Conservation (phyloP, 1,140 invertebrate genomes). For the Tetramorium parvispinum region DNA sequence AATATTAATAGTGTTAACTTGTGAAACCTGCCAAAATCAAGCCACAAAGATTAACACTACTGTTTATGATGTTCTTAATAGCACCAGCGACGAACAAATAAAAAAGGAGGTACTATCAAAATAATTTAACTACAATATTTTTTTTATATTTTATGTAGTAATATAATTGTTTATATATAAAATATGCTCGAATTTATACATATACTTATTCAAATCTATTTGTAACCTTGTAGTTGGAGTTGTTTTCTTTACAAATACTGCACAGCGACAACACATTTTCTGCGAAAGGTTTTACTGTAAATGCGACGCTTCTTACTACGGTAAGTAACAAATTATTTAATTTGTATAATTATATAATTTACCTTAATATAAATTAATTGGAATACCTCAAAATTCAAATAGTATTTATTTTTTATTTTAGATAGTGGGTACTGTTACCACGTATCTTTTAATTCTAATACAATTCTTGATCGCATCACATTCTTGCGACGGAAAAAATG, state of each 20-base stretch:
- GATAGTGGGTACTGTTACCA: neutral
- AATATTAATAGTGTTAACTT: neutral
- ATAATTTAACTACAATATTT: neutral
- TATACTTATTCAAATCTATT: neutral
- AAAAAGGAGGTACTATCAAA: neutral
- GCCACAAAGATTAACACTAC: neutral
- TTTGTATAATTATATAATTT: too few relatives aligned
- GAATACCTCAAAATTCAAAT: neutral
- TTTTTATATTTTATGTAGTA: neutral
- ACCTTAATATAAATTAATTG: neutral
- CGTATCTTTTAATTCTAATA: constrained; percentile 6
- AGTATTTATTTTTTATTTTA: neutral
- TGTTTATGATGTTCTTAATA: constrained; percentile 1
- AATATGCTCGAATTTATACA: neutral
- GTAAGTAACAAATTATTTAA: neutral
- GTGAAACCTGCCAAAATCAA: neutral
- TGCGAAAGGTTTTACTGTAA: neutral
- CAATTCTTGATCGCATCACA: neutral
- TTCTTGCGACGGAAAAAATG: neutral
- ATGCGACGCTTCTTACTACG: neutral
- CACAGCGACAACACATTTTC: neutral
- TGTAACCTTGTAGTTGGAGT: neutral
- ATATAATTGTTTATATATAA: neutral
- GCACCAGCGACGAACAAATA: neutral
- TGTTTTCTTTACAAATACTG: constrained; percentile 8